Evolutionary conservation across 2,888 invertebrate genomes (phyloP).

Genomic region (Pyrochroa serraticornis): DNA sequence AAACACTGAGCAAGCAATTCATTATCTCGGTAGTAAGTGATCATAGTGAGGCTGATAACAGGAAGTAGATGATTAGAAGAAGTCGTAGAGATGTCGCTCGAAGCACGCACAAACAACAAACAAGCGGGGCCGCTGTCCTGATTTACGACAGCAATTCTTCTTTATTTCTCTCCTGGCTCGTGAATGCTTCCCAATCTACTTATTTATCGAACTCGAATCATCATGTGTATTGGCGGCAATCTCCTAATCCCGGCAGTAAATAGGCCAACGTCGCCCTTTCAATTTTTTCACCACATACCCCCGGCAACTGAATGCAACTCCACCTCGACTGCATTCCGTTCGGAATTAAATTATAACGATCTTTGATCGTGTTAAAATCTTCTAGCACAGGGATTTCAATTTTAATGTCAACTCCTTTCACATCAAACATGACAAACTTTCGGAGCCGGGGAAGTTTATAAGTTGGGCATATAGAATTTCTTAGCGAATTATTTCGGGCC

Average conservation of each 20-base stretch:
- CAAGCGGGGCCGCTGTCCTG: constrained; percentile 50
- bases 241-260: background rate
- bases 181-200: constrained; percentile 48
- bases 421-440: constrained; percentile 58
- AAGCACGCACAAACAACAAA: constrained; percentile 53
- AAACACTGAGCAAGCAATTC: constrained; percentile 24
- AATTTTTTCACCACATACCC: constrained; percentile 1
- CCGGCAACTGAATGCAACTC: background rate
- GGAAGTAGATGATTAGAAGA: constrained; percentile 52
- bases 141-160: constrained; percentile 60
- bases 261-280: background rate
- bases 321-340: constrained; percentile 41
- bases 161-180: constrained; percentile 59
- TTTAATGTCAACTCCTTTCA: constrained; percentile 60
- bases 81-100: constrained; percentile 51
- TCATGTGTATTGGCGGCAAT: constrained; percentile 29
- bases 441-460: constrained; percentile 50
- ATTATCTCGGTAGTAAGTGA: constrained; percentile 22
- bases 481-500: constrained; percentile 54
- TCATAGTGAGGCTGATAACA: constrained; percentile 42
- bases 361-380: constrained; percentile 58
- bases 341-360: constrained; percentile 54
- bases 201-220: constrained; percentile 55
- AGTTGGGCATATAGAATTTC: constrained; percentile 58
- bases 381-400: constrained; percentile 57